A percentile compares a stretch with the other conserved stretches of the same genome.
Conservation (phyloP, 2,888 invertebrate species). For the Cephus pygmeus region DNA sequence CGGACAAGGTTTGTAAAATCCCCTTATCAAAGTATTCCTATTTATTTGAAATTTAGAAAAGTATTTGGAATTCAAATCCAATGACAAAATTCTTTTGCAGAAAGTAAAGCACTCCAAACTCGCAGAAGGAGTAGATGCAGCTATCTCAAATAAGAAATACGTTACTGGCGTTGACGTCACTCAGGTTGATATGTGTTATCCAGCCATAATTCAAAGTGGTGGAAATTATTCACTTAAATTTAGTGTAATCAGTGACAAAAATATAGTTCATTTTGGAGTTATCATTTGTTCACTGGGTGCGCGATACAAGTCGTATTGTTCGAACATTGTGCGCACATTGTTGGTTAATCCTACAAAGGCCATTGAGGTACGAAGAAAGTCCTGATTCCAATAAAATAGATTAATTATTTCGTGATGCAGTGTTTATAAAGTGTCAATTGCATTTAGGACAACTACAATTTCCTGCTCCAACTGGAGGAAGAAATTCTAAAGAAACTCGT, state of each 20-base stretch:
- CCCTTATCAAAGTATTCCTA: not conserved
- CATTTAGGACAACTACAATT: conserved; percentile 89
- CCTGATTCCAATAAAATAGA: not conserved
- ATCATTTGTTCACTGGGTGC: conserved; percentile 95
- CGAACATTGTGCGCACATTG: conserved; percentile 95
- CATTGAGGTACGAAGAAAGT: conserved; percentile 66
- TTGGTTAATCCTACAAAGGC: conserved; percentile 89
- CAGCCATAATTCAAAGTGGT: conserved; percentile 98
- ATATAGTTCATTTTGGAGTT: conserved; percentile 93
- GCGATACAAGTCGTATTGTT: conserved; percentile 97
- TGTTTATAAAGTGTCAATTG: conserved; percentile 10
- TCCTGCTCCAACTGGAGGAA: conserved; percentile 89
- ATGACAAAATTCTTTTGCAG: conserved; percentile 67
- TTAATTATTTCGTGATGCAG: not conserved
- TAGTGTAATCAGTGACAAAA: conserved; percentile 94
- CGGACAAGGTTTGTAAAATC: conserved; percentile 79
- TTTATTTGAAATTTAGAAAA: not conserved
- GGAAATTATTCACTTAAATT: conserved; percentile 98
- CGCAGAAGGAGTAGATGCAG: conserved; percentile 93
- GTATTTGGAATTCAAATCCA: not conserved
- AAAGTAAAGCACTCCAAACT: conserved; percentile 97
- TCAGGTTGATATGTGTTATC: conserved; percentile 97
- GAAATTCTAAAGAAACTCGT: conserved; percentile 87
- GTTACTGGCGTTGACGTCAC: conserved; percentile 89
- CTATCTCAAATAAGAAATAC: conserved; percentile 95